Evolutionary conservation across 2,113 vertebrate species (phyloP), one percentile per base, ranked within the genome.

Genomic region (Sitta europaea): DNA sequence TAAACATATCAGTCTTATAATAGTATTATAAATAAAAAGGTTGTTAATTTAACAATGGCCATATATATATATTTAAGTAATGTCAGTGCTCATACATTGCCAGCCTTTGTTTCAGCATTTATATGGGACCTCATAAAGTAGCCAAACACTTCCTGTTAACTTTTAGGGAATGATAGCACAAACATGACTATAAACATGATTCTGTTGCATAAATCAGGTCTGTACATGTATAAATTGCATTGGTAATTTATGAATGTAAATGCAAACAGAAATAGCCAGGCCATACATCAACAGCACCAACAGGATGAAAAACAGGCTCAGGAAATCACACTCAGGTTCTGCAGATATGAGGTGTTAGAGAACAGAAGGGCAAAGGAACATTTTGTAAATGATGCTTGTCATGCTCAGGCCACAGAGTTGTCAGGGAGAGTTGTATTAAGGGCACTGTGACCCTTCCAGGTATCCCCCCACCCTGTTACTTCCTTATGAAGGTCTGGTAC

Each of bases 11-110:
- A 91, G 82, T 97, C 94, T 96, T 86, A 73, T 89, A 97, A 94
- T 95, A 89, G 96, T 93, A 96, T 95, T 94, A 96, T 97, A 98
- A 97, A 98, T 97, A 98, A 96, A 97, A 96, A 6, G 76, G 82
- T 70, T 89, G 75, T 97, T 98, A 97, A 96, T 88, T 97, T 97
- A 96, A 97, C 85, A 96, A 74, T 82, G 55, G 65, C 70, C 24
- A 86, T 97, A 96, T 95, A 95, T 95, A 90, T 93, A 94, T 94
- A 96, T 93, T 59, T 91, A 95, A 92, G 95, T 80, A 96, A 97
- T 87, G 86, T 90, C 93, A 97, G 90, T 59, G 47, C 68, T 95
- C 87, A 92, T 71, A 92, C 65, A 82, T 74, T 84, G 63, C 89
- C 78, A 86, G 77, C 82, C 92, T 97, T 97, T 97, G 85, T 97